Evolutionary conservation across 2,888 invertebrate genomes (phyloP).

Genomic region (Steinernema carpocapsae): DNA sequence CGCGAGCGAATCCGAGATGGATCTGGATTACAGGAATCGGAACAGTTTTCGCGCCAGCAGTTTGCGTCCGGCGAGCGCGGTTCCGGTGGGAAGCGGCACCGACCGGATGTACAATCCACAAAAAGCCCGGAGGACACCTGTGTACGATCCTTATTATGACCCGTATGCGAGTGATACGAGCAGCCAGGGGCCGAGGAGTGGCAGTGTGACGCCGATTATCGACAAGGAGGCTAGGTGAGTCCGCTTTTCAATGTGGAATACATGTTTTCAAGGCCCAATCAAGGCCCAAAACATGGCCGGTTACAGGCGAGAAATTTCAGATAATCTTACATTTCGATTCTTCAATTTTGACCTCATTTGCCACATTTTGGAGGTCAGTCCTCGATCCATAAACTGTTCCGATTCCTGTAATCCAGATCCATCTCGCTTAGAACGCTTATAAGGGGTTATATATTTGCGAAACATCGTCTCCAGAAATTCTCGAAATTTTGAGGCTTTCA

Average conservation of each 20-base stretch:
- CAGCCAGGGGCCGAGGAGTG: constrained; percentile 71
- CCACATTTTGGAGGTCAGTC: not conserved
- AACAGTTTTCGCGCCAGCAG: constrained; percentile 25
- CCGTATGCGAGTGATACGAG: constrained; percentile 56
- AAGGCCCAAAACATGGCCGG: too few relatives aligned
- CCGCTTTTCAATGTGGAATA: constrained; percentile 6
- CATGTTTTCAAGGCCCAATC: too few relatives aligned
- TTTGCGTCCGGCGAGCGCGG: constrained; percentile 48
- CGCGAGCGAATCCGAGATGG: constrained; percentile 63
- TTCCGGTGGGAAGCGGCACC: constrained; percentile 40
- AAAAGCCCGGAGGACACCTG: constrained; percentile 30
- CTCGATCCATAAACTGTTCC: constrained; percentile 22
- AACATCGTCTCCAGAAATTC: too few relatives aligned
- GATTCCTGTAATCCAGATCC: constrained; percentile 45
- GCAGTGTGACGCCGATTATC: constrained; percentile 82
- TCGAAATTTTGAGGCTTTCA: too few relatives aligned
- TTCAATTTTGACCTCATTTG: not conserved
- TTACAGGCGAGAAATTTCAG: not conserved
- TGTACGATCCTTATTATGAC: constrained; percentile 58
- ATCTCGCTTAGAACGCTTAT: constrained; percentile 49
- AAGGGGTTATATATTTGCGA: too few relatives aligned
- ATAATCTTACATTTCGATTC: not conserved
- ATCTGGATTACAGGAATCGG: constrained; percentile 43
- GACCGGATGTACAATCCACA: constrained; percentile 40
- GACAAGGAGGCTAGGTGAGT: constrained; percentile 80